Base-by-base conservation (phyloP, 1,140 invertebrate species). In the Platyscapa corneri region DNA sequence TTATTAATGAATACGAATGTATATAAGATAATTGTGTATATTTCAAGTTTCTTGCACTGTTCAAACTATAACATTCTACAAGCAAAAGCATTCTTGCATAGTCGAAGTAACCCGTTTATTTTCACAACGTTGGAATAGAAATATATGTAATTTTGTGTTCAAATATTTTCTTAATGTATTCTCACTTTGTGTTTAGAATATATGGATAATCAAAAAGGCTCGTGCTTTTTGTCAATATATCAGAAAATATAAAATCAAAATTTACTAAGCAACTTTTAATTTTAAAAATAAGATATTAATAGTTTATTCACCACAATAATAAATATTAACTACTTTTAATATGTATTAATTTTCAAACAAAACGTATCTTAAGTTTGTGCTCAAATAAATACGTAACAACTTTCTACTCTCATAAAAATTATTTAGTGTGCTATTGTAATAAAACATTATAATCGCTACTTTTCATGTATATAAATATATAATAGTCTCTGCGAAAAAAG, bases 201-300 rank as follows among this genome's bases (percentile, higher is more conserved):
- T 42, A 70, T 77, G 81, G 83, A 91, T 88, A 90, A 91, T 90
- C 89, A 87, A 85, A 76, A 90, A 91, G 90, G 90, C 88, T 91
- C 89, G 90, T 91, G 90, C 85, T 90, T 91, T 88, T 90, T 89
- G 86, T 89, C 79, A 30, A 85, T 85, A 85, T 46, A 27, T 84
- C 32, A 10, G 1, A 60, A 5, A 79, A 74, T 67, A 74, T 70
- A 84, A 18, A 78, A 18, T 12, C 70, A 53, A 60, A 39, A n/a
- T n/a, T n/a, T n/a, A n/a, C n/a, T n/a, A n/a, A n/a, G n/a, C n/a
- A n/a, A n/a, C n/a, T n/a, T n/a, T n/a, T n/a, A n/a, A n/a, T n/a
- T n/a, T n/a, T n/a, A n/a, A n/a, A n/a, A n/a, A n/a, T n/a, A n/a
- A n/a, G n/a, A n/a, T n/a, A 42, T 46, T 10, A 6, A 6, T 75